A percentile compares a stretch with the other conserved stretches of the same genome.
These are phyloP conservation scores for Proctacanthus coquilletti DNA, from an alignment of 1,140 invertebrate genomes.

Conservation along the genomic window DNA sequence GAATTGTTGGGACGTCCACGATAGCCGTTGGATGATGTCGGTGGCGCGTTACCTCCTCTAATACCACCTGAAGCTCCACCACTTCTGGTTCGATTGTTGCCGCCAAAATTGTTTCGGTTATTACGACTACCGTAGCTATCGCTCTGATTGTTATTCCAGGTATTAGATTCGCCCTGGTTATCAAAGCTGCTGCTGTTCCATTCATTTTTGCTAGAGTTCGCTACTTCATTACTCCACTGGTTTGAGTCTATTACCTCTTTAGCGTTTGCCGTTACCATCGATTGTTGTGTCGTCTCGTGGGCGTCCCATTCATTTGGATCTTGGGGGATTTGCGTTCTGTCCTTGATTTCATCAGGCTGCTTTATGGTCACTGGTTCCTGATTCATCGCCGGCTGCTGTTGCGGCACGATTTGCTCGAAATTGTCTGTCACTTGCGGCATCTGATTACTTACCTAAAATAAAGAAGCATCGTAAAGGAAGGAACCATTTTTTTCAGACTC, in stretches of 20 bases:
- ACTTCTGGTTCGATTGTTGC: background rate
- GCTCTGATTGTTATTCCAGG: background rate
- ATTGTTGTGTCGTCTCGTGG: background rate
- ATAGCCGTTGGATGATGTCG: background rate
- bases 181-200: background rate
- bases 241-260: conserved; percentile 7
- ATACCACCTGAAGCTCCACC: background rate
- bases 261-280: background rate
- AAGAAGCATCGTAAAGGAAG: conserved; percentile 5
- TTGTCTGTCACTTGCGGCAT: background rate
- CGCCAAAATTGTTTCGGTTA: background rate
- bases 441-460: background rate
- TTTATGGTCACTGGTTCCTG: background rate
- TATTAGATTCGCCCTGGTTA: background rate
- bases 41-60: too few species aligned
- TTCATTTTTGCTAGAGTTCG: background rate
- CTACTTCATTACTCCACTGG: conserved; percentile 26
- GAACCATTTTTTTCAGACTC: conserved; percentile 2
- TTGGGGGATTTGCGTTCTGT: background rate
- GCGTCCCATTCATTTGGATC: background rate
- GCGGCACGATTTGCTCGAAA: background rate
- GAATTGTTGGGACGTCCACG: background rate
- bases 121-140: background rate
- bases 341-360: background rate
- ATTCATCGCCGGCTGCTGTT: conserved; percentile 2